A percentile compares a stretch with the other conserved stretches of the same genome.
Conservation (phyloP, 2,888 invertebrate species). For the Spodoptera picta region DNA sequence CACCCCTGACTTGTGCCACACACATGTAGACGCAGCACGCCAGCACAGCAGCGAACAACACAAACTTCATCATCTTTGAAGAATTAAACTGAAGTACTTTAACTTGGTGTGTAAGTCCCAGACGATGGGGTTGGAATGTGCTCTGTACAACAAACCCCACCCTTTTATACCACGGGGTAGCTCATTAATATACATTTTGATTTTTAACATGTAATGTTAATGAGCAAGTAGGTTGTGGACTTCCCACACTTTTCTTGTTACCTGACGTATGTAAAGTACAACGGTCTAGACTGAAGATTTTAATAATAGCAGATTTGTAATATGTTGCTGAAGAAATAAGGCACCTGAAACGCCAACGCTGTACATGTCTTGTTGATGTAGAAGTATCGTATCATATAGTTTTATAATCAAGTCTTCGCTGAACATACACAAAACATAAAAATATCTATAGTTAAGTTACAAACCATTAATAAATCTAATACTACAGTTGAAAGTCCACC, state of each 20-base stretch:
- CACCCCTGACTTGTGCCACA: conserved; percentile 1
- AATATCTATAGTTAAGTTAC: too few species aligned
- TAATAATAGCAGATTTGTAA: too few species aligned
- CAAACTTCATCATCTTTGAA: conserved; percentile 24
- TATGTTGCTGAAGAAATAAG: too few species aligned
- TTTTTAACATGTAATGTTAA: too few species aligned
- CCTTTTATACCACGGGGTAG: conserved; percentile 29
- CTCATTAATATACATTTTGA: conserved; percentile 29
- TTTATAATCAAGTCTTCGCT: too few species aligned
- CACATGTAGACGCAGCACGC: conserved; percentile 9
- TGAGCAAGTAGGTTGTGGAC: conserved; percentile 1
- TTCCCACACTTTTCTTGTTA: conserved; percentile 3
- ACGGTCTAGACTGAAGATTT: too few species aligned
- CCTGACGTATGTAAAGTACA: neutral
- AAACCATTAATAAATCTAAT: too few species aligned
- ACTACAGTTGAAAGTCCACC: too few species aligned
- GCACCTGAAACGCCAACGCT: too few species aligned
- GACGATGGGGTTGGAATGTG: conserved; percentile 24
- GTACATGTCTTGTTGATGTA: too few species aligned
- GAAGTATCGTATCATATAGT: too few species aligned
- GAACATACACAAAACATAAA: too few species aligned
- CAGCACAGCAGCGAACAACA: conserved; percentile 18
- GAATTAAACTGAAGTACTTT: neutral
- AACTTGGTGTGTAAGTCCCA: conserved; percentile 11
- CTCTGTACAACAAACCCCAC: neutral